Base-by-base conservation (phyloP, 2,888 invertebrate species). In the Tethea ocularis region DNA sequence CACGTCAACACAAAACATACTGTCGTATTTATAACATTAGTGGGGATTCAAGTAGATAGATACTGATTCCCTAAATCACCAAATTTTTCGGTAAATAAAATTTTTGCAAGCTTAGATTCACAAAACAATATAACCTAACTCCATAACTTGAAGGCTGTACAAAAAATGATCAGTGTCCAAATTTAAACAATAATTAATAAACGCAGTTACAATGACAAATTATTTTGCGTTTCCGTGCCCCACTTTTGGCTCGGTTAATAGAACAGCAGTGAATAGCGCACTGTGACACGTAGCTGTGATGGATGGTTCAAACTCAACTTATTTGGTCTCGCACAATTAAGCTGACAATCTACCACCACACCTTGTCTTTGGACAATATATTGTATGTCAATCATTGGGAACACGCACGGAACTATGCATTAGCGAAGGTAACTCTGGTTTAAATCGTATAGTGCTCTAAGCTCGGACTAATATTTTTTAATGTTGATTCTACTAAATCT, bases 381-480 rank as follows among this genome's bases (percentile, higher is more conserved):
- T 89, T 89, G 87, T 86, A 78, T 83, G 89, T 82, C 90, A 89
- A 88, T 90, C 89, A 88, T 74, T 66, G 68, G 65, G 74, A 69
- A 74, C 81, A 81, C 82, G 83, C 80, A 80, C 80, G 84, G 82
- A 84, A 83, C 78, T 82, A 77, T 75, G 79, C 82, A 78, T 84
- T 84, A 81, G 41, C 41, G 46, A 46, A 20, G 46, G 46, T 46
- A 20, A 20, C 46, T 20, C 20, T 46, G 20, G 20, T 20, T 17
- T 20, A 10, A n/a, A 46, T 46, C 10, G 2, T 20, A 17, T 15
- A 10, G 10, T 1, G 20, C 20, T 20, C 10, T 20, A 46, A 2
- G 17, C 0, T 46, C 1, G 1, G 17, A 8, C 6, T 15, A 17
- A 36, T 33, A 8, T 11, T 38, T 2, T 38, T 38, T 38, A 11